phyloP scores from a whole-genome alignment of 2,797 vertebrate genomes.

The Falco rusticolus region DNA sequence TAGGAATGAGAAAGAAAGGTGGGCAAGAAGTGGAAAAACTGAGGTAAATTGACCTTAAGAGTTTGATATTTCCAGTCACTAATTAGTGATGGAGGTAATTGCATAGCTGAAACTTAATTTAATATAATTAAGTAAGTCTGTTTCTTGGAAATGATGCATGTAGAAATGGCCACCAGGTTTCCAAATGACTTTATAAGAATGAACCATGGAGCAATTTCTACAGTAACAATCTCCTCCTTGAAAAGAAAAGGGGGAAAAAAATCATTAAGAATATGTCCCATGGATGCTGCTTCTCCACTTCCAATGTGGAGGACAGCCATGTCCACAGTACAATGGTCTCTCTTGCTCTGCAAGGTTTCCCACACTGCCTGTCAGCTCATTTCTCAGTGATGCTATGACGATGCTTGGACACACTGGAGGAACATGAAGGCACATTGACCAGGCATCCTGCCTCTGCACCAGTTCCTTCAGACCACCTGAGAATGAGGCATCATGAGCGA shows the following conservation, averaged over 20 bases:
- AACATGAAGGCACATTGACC: rapidly evolving
- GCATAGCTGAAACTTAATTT: background rate
- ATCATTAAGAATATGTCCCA: background rate
- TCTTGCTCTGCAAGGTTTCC: background rate
- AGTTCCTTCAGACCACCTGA: background rate
- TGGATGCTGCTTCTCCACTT: background rate
- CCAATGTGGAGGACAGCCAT: background rate
- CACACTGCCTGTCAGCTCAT: background rate
- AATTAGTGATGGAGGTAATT: background rate
- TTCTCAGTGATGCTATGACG: background rate
- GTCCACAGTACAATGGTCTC: background rate
- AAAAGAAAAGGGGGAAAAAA: background rate
- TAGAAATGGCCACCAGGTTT: background rate
- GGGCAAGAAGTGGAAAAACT: background rate
- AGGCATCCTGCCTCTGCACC: background rate
- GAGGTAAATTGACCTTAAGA: background rate
- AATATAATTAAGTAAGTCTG: background rate
- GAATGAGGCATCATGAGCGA: rapidly evolving
- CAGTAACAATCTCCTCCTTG: background rate
- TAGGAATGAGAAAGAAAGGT: background rate
- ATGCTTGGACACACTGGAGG: background rate
- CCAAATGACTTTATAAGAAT: background rate
- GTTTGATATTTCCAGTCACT: background rate
- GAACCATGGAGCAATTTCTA: background rate
- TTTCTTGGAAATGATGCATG: background rate